phyloP scores from a whole-genome alignment of 2,113 vertebrate genomes.

The Procavia capensis region DNA sequence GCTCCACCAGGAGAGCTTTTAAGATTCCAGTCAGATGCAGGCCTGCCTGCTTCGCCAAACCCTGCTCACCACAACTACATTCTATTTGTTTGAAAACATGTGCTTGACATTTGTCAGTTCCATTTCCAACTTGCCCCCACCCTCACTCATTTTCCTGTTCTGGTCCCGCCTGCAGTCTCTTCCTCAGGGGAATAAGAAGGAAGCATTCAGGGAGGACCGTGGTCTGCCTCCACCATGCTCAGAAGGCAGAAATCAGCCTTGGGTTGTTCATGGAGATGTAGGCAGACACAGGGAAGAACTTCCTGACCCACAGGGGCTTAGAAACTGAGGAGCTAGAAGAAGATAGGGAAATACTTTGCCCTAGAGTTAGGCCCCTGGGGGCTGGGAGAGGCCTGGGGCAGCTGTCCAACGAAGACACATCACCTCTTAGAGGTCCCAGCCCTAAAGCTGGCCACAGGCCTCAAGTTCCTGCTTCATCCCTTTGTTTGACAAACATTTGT shows the following conservation, averaged over 20 bases:
- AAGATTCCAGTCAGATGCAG: not conserved
- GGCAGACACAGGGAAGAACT: slow-evolving; percentile 1
- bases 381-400: not conserved
- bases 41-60: not conserved
- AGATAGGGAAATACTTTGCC: not conserved
- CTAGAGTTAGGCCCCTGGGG: not conserved
- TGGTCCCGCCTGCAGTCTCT: not conserved
- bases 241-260: not conserved
- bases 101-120: slow-evolving; percentile 42
- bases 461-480: not conserved
- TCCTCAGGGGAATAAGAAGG: not conserved
- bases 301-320: not conserved
- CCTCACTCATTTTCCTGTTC: not conserved
- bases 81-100: not conserved
- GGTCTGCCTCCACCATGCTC: not conserved
- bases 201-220: not conserved
- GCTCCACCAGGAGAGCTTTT: not conserved
- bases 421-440: not conserved
- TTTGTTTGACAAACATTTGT: not conserved
- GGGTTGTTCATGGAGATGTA: not conserved
- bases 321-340: not conserved
- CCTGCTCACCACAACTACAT: not conserved
- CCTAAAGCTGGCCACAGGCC: not conserved
- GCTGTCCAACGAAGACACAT: not conserved
- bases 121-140: not conserved